phyloP scores from a whole-genome alignment of 2,888 invertebrate genomes.

The Octodonta nipae region DNA sequence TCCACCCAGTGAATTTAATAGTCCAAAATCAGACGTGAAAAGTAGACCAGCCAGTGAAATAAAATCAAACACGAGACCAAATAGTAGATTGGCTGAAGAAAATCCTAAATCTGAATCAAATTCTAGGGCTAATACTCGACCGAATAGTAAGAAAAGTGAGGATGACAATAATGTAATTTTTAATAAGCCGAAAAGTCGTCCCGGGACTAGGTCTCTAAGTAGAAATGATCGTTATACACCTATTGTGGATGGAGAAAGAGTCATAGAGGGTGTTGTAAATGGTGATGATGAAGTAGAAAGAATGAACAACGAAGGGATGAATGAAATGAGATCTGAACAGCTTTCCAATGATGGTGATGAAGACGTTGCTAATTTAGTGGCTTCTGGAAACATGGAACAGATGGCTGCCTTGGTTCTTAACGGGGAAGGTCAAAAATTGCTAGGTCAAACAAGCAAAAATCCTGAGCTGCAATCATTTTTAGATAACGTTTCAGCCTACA shows the following conservation, averaged over 20 bases:
- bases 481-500: constrained; percentile 73
- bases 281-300: constrained; percentile 34
- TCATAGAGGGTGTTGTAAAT: constrained; percentile 35
- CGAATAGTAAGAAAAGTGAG: constrained; percentile 7
- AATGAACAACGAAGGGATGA: constrained; percentile 36
- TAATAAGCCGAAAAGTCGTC: background rate
- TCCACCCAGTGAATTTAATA: no score
- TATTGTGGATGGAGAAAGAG: constrained; percentile 25
- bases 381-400: constrained; percentile 74
- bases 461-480: constrained; percentile 75
- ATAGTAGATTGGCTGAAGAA: constrained; percentile 9
- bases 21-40: no score
- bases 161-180: no score
- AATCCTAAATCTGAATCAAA: background rate
- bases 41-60: constrained; percentile 8
- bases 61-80: constrained; percentile 11
- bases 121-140: constrained; percentile 5
- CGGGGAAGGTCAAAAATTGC: constrained; percentile 69
- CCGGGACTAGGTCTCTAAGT: constrained; percentile 7
- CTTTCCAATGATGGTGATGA: constrained; percentile 39
- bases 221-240: constrained; percentile 8
- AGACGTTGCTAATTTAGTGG: constrained; percentile 50
- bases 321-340: constrained; percentile 37
- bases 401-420: constrained; percentile 77
- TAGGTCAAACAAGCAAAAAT: constrained; percentile 56